Evolutionary conservation across 2,888 invertebrate genomes (phyloP).

Genomic region (Lycocerus yunnanus): DNA sequence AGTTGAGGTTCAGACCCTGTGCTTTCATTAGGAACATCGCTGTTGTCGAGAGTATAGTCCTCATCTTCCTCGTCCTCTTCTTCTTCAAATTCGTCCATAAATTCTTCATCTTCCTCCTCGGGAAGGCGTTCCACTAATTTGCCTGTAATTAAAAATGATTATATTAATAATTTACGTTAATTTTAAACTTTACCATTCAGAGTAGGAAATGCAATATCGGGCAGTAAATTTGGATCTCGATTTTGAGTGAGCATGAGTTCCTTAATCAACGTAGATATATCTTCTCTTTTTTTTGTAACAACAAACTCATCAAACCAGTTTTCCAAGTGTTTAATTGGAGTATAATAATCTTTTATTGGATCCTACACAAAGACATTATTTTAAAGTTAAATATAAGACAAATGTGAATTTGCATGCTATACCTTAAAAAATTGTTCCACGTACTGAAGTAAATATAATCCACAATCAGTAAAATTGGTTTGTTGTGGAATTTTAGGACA

Average conservation of each 20-base stretch:
- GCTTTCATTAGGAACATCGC: slow-evolving; percentile 14
- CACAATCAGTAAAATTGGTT: slow-evolving; percentile 96
- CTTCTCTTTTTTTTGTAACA: slow-evolving; percentile 84
- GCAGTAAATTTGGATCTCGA: slow-evolving; percentile 68
- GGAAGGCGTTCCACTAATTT: slow-evolving; percentile 57
- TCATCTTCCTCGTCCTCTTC: slow-evolving; percentile 36
- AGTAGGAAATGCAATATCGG: slow-evolving; percentile 77
- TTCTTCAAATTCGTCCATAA: slow-evolving; percentile 33
- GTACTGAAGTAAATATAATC: slow-evolving; percentile 92
- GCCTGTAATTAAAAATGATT: slow-evolving; percentile 51
- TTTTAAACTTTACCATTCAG: slow-evolving; percentile 64
- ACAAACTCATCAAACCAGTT: slow-evolving; percentile 87
- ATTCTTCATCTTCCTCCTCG: slow-evolving; percentile 32
- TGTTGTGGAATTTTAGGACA: slow-evolving; percentile 96
- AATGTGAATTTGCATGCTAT: slow-evolving; percentile 33
- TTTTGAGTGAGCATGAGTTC: slow-evolving; percentile 74
- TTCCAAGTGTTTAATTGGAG: slow-evolving; percentile 81
- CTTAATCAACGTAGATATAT: slow-evolving; percentile 79
- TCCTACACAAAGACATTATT: slow-evolving; percentile 58
- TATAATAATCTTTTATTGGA: slow-evolving; percentile 78
- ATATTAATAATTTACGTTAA: not conserved
- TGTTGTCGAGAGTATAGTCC: slow-evolving; percentile 37
- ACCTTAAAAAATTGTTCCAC: slow-evolving; percentile 95
- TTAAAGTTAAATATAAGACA: not conserved
- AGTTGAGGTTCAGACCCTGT: slow-evolving; percentile 17